A percentile compares a stretch with the other conserved stretches of the same genome.
These are phyloP conservation scores for Aurelia coerulea DNA, from an alignment of 30 jellyfish, hydroid and myxozoan genomes.

Conservation along the genomic window DNA sequence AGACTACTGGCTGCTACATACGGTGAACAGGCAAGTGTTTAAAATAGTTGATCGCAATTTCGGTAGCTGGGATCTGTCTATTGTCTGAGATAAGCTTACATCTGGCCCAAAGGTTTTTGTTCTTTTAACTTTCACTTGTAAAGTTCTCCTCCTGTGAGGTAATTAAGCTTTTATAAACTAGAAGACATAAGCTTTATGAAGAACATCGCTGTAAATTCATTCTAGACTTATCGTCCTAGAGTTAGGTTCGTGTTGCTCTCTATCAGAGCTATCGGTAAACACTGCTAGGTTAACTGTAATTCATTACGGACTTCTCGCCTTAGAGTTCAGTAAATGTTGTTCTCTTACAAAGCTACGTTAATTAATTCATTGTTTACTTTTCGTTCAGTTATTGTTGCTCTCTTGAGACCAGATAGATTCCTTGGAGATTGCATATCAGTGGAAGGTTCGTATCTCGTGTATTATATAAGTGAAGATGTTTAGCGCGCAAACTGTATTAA, in stretches of 20 bases:
- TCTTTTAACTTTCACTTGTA: slow-evolving; percentile 28
- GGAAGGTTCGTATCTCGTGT: too few relatives aligned
- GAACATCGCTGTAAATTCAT: background rate
- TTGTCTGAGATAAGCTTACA: slow-evolving; percentile 57
- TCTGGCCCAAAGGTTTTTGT: slow-evolving; percentile 54
- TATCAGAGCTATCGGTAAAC: too few relatives aligned
- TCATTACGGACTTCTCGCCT: too few relatives aligned
- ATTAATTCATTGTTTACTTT: too few relatives aligned
- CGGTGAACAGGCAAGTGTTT: slow-evolving; percentile 35
- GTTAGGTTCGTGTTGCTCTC: too few relatives aligned
- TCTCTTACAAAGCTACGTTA: too few relatives aligned
- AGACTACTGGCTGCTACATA: slow-evolving; percentile 4
- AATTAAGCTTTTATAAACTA: slow-evolving; percentile 33
- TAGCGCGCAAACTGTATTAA: slow-evolving; percentile 11
- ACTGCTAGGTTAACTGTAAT: too few relatives aligned
- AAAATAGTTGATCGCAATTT: background rate
- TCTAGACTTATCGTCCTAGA: too few relatives aligned
- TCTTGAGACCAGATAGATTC: too few relatives aligned
- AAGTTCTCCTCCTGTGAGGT: slow-evolving; percentile 21
- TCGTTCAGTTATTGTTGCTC: too few relatives aligned
- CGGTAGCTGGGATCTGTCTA: slow-evolving; percentile 25
- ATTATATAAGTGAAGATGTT: background rate
- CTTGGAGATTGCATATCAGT: too few relatives aligned
- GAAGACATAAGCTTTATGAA: background rate
- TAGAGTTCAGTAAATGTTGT: too few relatives aligned